Percentiles rank a stretch among this genome's conserved stretches.
Evolutionary conservation across 2,113 vertebrate species (phyloP).

Genomic region (Psophia crepitans): DNA sequence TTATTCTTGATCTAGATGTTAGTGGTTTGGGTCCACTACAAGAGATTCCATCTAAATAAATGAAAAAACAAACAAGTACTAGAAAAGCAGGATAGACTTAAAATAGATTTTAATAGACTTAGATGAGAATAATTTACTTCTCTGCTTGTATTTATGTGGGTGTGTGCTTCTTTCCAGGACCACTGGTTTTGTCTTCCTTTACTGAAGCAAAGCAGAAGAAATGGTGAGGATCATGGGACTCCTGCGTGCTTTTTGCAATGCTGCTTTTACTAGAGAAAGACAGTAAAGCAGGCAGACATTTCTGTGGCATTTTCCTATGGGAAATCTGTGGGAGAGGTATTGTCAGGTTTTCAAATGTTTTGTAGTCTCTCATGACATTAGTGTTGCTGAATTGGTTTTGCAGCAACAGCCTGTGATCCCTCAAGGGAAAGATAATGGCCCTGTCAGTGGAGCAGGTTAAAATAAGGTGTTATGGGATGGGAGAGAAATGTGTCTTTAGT

Average conservation of each 20-base stretch:
- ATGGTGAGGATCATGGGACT: not conserved
- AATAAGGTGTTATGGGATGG: not conserved
- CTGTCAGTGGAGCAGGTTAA: not conserved
- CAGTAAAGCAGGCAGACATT: not conserved
- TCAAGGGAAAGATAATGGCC: not conserved
- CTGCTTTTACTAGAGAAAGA: not conserved
- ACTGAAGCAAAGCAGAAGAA: not conserved
- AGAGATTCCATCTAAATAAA: not conserved
- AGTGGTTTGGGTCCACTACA: not conserved
- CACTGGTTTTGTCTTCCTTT: not conserved
- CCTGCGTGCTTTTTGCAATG: not conserved
- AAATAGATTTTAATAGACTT: not conserved
- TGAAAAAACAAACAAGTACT: not conserved
- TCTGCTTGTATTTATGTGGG: not conserved
- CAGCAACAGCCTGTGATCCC: not conserved
- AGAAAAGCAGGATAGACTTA: not conserved
- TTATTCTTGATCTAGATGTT: not conserved
- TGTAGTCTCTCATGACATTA: not conserved
- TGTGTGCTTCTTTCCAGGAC: not conserved
- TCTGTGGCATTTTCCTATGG: not conserved
- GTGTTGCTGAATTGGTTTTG: not conserved
- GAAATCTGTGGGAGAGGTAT: not conserved
- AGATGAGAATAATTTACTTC: not conserved
- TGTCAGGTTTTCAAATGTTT: not conserved
- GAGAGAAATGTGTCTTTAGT: not conserved